Evolutionary conservation across 2,888 invertebrate genomes (phyloP).

Genomic region (Rhagonycha fulva): DNA sequence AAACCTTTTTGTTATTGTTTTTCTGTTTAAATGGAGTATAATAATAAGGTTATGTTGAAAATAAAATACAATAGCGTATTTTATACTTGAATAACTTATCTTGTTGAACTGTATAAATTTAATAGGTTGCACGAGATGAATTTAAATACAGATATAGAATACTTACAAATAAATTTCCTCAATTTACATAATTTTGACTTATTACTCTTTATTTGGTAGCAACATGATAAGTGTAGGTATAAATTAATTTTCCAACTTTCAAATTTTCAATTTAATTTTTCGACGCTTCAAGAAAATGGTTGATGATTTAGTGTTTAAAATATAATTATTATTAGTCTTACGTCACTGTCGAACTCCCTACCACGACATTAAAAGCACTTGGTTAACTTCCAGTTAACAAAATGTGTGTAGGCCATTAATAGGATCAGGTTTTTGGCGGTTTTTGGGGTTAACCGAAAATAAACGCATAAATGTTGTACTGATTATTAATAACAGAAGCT

Average conservation of each 20-base stretch:
- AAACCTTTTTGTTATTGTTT: not conserved
- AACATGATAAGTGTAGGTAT: not conserved
- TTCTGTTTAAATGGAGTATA: not conserved
- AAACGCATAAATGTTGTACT: too few relatives aligned
- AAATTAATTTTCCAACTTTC: not conserved
- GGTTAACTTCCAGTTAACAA: too few relatives aligned
- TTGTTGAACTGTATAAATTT: slow-evolving; percentile 11
- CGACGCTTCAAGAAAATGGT: not conserved
- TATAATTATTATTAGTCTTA: not conserved
- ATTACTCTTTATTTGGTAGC: not conserved
- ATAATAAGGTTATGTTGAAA: not conserved
- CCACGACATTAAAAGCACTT: not conserved
- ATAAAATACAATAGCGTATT: slow-evolving; percentile 11
- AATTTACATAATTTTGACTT: not conserved
- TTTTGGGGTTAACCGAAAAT: too few relatives aligned
- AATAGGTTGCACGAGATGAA: slow-evolving; percentile 9
- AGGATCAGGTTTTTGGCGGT: too few relatives aligned
- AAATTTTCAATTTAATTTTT: not conserved
- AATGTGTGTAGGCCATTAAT: too few relatives aligned
- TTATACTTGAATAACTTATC: slow-evolving; percentile 17
- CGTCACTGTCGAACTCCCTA: not conserved
- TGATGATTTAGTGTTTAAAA: too few relatives aligned
- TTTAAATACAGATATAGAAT: not conserved
- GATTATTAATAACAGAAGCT: too few relatives aligned
- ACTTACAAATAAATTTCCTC: not conserved